Evolutionary conservation across 1,140 invertebrate genomes (phyloP), one percentile per base, ranked within the genome.

Genomic region (Stenopsyche tienmushanensis): DNA sequence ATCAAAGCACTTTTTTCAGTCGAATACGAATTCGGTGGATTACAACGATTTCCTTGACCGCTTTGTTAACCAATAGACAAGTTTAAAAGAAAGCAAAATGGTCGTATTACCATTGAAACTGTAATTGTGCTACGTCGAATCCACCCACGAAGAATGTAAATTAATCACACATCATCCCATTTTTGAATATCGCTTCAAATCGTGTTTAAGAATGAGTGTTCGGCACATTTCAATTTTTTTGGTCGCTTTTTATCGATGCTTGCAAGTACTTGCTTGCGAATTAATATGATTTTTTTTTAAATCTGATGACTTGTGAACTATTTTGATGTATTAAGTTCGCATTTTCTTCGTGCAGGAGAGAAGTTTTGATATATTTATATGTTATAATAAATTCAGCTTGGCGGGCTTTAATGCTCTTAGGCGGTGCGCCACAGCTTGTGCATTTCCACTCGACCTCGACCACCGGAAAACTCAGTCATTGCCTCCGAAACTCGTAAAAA

Each of bases 91-190:
- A 41, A 57, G 54, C 26, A 41, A 57, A 41, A 57, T 42, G 5
- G 39, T 21, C 29, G 42, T 13, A 47, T 47, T 47, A 54, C 21
- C 62, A 64, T 64, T 64, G 62, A 54, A 54, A 42, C 24, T 42
- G 29, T 49, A 44, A 24, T 45, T 52, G 59, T 62, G 23, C 26
- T n/a, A 47, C 18, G 34, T 29, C 5, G 17, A 39, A 57, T 1
- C n/a, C 53, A 57, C 53, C 53, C 53, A 57, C 53, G 44, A 7
- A 5, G 10, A 24, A 60, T 54, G 52, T 29, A 45, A 64, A 64
- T 64, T 64, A 64, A 64, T 62, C 59, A 44, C 45, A 62, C 59
- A 29, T 62, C 59, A 52, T 50, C 26, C 59, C 47, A 62, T 62
- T 62, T 62, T 17, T 10, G 49, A 49, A 60, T 3, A 47, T 17